These are phyloP conservation scores for Echeneis naucrates DNA, from an alignment of 2,797 vertebrate species.

Conservation along the genomic window DNA sequence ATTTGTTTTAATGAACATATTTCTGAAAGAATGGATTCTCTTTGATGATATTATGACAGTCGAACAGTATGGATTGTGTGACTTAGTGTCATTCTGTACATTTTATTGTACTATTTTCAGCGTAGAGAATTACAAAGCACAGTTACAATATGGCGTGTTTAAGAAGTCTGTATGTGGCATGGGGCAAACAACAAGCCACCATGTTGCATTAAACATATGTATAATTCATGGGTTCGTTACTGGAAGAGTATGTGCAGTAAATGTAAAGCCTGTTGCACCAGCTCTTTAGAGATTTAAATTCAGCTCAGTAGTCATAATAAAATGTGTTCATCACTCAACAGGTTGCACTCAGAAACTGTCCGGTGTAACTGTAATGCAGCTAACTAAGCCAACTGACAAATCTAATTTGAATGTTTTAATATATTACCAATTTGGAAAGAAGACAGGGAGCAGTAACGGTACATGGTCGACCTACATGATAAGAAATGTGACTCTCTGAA, in stretches of 20 bases:
- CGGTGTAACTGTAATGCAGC: neutral
- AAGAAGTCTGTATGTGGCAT: slow-evolving; percentile 1
- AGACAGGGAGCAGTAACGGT: neutral
- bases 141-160: slow-evolving; percentile 28
- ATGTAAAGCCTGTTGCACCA: neutral
- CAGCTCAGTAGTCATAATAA: neutral
- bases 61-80: slow-evolving; percentile 21
- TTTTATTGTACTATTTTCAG: slow-evolving; percentile 27
- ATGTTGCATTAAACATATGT: slow-evolving; percentile 14
- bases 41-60: neutral
- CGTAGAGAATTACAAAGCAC: slow-evolving; percentile 34
- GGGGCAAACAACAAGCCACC: slow-evolving; percentile 3
- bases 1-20: neutral
- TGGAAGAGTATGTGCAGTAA: neutral
- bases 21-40: neutral
- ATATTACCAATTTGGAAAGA: no score
- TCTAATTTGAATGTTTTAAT: neutral
- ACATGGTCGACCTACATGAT: neutral
- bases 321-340: neutral
- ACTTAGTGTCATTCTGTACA: slow-evolving; percentile 29
- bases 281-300: neutral
- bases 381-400: neutral
- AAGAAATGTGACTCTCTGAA: neutral
- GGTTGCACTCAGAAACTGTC: neutral
- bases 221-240: neutral